These are phyloP conservation scores for Chesias legatella DNA, from an alignment of 2,888 invertebrate species.

Conservation along the genomic window DNA sequence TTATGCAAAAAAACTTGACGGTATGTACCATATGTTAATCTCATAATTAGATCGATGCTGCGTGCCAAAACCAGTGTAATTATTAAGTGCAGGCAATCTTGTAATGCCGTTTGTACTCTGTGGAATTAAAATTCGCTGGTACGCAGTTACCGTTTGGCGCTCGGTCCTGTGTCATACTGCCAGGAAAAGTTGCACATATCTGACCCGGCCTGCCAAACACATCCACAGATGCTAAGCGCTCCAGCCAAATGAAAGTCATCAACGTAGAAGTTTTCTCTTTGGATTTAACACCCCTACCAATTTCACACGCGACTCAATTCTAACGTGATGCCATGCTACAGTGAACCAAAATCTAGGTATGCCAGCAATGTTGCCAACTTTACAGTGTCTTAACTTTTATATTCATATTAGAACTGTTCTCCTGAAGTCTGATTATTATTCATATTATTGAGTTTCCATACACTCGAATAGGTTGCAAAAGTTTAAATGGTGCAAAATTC, in stretches of 20 bases:
- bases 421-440: too few species aligned
- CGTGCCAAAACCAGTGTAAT: constrained; percentile 1
- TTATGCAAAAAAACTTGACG: too few species aligned
- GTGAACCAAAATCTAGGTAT: neutral
- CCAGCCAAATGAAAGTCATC: constrained; percentile 58
- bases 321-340: constrained; percentile 14
- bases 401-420: too few species aligned
- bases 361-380: too few species aligned
- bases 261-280: constrained; percentile 46
- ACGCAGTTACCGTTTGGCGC: constrained; percentile 56
- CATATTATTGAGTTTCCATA: too few species aligned
- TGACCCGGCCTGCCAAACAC: constrained; percentile 51
- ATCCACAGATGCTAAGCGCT: constrained; percentile 46
- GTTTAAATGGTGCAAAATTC: too few species aligned
- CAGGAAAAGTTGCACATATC: constrained; percentile 50
- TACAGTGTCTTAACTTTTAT: too few species aligned
- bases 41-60: too few species aligned
- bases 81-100: constrained; percentile 16
- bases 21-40: too few species aligned
- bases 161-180: constrained; percentile 39
- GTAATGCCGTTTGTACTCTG: constrained; percentile 37
- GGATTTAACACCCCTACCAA: constrained; percentile 35
- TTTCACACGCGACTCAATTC: constrained; percentile 23
- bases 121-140: constrained; percentile 43
- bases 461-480: too few species aligned